Evolutionary conservation across 2,888 invertebrate species (phyloP), one percentile per base, ranked within the genome.

Genomic region (Drosophila picticornis): DNA sequence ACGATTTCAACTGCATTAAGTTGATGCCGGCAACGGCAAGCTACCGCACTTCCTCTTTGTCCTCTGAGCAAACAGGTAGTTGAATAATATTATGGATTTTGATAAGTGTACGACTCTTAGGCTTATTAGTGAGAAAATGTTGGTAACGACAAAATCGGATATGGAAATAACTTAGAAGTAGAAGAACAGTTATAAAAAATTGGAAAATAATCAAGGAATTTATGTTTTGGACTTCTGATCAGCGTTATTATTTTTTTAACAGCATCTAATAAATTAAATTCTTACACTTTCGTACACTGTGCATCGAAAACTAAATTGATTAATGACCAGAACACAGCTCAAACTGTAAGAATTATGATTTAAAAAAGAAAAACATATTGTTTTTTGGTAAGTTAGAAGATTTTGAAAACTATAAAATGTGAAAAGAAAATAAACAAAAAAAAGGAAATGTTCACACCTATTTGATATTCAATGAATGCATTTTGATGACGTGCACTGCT

Each of bases 31-130:
- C 59, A 51, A 51, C 16, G 25, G 10, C 29, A 11, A 36, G 27
- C 34, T 34, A 48, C 29, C 56, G 34, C 68, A 46, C 32, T 51
- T 52, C 51, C 65, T 46, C 29, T 1, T 29, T 29, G 10, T 32
- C 32, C 29, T 51, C n/a, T 43, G 22, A 19, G 11, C 25, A 31
- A 51, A 51, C 11, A n/a, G 29, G n/a, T 51, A n/a, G 50, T 11
- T 29, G 25, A n/a, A 11, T n/a, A 19, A 11, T 10, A n/a, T 29
- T 11, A n/a, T 40, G 2, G 5, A 40, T n/a, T 5, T n/a, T n/a
- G 40, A 40, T 5, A n/a, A 40, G 36, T 3, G 19, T 19, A 0
- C 36, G 13, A 19, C 6, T 9, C 19, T 38, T 38, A 7, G n/a
- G n/a, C 10, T n/a, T 5, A n/a, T 10, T n/a, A n/a, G 11, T 40